phyloP scores from a whole-genome alignment of 2,113 vertebrate species.

The Hydropotes inermis region DNA sequence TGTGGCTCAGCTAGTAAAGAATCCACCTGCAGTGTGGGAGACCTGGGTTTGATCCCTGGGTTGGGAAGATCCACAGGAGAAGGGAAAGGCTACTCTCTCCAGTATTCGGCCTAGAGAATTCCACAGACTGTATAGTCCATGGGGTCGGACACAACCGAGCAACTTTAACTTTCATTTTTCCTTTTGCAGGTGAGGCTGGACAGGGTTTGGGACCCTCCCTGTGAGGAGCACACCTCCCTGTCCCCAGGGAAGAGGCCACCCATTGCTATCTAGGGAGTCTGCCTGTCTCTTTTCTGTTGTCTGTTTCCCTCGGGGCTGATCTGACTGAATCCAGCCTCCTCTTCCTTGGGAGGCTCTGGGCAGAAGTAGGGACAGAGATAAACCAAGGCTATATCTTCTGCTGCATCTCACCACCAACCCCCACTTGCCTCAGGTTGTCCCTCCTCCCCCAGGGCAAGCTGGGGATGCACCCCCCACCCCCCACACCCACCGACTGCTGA shows the following conservation, averaged over 20 bases:
- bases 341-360: background rate
- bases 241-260: background rate
- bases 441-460: too few relatives aligned
- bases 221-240: background rate
- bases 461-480: background rate
- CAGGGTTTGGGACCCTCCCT: background rate
- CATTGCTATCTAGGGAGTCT: background rate
- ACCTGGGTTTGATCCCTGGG: background rate
- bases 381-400: background rate
- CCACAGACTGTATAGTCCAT: background rate
- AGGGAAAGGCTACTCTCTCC: background rate
- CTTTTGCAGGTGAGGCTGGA: background rate
- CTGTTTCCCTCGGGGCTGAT: background rate
- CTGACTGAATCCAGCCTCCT: background rate
- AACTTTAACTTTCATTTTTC: background rate
- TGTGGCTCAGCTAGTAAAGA: background rate
- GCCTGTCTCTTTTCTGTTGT: background rate
- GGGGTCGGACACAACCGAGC: fast-evolving
- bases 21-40: background rate
- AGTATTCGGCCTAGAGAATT: background rate
- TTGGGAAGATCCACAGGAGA: background rate
- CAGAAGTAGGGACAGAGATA: background rate
- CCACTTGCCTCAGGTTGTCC: background rate
- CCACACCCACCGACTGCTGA: background rate
- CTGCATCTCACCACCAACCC: background rate